Evolutionary conservation across 2,888 invertebrate species (phyloP), one percentile per base, ranked within the genome.

Genomic region (Scaptomyza flava): DNA sequence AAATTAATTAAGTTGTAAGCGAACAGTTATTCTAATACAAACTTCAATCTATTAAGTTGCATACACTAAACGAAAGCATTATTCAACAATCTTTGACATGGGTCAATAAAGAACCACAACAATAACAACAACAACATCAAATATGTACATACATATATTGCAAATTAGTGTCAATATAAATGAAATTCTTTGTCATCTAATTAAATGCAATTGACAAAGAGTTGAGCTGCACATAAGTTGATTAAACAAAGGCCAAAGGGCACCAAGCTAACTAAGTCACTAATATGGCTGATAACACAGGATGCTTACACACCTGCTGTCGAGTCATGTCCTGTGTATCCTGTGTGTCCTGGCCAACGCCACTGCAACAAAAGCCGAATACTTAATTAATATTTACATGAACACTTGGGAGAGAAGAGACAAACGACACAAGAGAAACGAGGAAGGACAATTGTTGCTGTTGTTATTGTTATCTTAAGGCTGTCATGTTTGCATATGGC

Each of bases 321-420:
- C 14, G 43, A 42, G 31, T 57, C 53, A 48, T 34, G 33, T 1
- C 6, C 68, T 52, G 48, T 38, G 27, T 41, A 67, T 77, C 66
- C 68, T 64, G 75, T 38, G 38, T 14, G 9, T 17, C 3, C 41
- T 41, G 41, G 41, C 51, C 56, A 71, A 61, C 71, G 63, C 66
- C 62, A 71, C 71, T 66, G 61, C 72, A 71, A 69, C 72, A 76
- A 74, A 81, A 72, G 81, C 72, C 71, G 38, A 69, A 73, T 86
- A 86, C 87, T 83, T 86, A 88, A 84, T 84, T 88, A 84, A 88
- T 84, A 84, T 84, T 86, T 84, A 84, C 84, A 84, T 86, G 84
- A 70, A 69, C 69, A 70, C 72, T 77, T 72, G 54, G 30, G 52
- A 52, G 47, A 33, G 30, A 20, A 42, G 30, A 53, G 41, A 36